These are phyloP conservation scores for Bursaphelenchus okinawaensis DNA, from an alignment of 2,888 invertebrate genomes.

Conservation along the genomic window DNA sequence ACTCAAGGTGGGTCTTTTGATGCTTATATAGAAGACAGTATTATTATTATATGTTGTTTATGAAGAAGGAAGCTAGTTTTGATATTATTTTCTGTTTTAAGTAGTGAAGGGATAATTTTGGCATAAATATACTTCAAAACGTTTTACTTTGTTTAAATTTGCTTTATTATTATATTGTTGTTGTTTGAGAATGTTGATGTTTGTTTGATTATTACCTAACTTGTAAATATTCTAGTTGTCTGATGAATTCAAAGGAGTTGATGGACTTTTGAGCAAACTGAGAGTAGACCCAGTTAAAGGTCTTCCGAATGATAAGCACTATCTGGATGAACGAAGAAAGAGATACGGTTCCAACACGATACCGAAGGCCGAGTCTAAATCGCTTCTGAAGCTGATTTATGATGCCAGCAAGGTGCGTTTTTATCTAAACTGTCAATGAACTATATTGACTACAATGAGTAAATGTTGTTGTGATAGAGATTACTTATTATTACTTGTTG, in stretches of 20 bases:
- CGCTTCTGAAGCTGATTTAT: conserved; percentile 41
- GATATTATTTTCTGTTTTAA: too few relatives aligned
- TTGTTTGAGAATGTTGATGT: too few relatives aligned
- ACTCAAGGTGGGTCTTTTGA: conserved; percentile 67
- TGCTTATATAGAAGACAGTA: too few relatives aligned
- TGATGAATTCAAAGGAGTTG: conserved; percentile 47
- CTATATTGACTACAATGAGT: too few relatives aligned
- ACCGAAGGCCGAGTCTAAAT: conserved; percentile 47
- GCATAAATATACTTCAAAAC: too few relatives aligned
- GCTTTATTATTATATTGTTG: too few relatives aligned
- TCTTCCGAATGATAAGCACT: conserved; percentile 37
- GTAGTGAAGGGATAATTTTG: too few relatives aligned
- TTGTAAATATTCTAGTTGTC: conserved; percentile 44
- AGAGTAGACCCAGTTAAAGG: conserved; percentile 46
- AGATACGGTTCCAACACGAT: conserved; percentile 52
- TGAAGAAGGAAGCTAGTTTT: too few relatives aligned
- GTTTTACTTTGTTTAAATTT: too few relatives aligned
- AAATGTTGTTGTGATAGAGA: background rate
- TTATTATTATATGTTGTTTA: too few relatives aligned
- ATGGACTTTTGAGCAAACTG: conserved; percentile 45
- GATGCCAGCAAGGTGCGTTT: conserved; percentile 44
- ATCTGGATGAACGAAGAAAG: conserved; percentile 35
- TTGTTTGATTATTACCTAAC: too few relatives aligned
- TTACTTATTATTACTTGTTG: background rate
- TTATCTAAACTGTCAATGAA: too few relatives aligned